Percentiles rank a stretch among this genome's conserved stretches.
These are phyloP conservation scores for Gryllus longicercus DNA, from an alignment of 2,888 invertebrate genomes.

Conservation along the genomic window DNA sequence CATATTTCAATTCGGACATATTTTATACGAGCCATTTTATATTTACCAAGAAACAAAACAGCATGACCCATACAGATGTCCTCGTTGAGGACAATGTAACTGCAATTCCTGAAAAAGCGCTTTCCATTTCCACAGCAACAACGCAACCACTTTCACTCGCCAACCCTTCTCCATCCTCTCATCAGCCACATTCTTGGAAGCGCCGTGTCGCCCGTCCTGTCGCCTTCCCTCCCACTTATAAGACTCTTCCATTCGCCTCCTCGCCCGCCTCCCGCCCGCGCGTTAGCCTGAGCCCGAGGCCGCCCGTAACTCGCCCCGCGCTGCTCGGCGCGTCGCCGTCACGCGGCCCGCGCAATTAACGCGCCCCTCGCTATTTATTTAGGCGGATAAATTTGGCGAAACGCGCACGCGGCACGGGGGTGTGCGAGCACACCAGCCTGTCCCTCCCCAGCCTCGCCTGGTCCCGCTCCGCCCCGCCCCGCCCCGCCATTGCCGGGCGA, in stretches of 20 bases:
- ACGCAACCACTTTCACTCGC: too few species aligned
- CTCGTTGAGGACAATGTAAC: too few species aligned
- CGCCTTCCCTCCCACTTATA: background rate
- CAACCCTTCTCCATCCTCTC: too few species aligned
- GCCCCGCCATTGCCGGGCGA: background rate
- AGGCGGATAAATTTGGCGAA: constrained; percentile 9
- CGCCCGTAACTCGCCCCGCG: background rate
- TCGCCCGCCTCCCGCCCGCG: background rate
- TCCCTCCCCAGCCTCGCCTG: background rate
- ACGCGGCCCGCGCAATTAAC: background rate
- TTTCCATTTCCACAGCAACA: too few species aligned
- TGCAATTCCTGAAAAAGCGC: too few species aligned
- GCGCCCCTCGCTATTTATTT: constrained; percentile 17
- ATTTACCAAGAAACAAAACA: too few species aligned
- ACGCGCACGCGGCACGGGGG: background rate
- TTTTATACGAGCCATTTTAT: too few species aligned
- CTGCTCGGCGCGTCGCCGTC: background rate
- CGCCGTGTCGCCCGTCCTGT: background rate
- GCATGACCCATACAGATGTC: too few species aligned
- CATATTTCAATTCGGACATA: too few species aligned
- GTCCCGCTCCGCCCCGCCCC: background rate
- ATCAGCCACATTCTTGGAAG: too few species aligned
- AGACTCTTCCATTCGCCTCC: background rate
- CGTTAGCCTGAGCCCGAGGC: background rate
- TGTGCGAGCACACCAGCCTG: too few species aligned